Base-by-base conservation (phyloP, 2,888 invertebrate species). In the Dermolepida albohirtum region DNA sequence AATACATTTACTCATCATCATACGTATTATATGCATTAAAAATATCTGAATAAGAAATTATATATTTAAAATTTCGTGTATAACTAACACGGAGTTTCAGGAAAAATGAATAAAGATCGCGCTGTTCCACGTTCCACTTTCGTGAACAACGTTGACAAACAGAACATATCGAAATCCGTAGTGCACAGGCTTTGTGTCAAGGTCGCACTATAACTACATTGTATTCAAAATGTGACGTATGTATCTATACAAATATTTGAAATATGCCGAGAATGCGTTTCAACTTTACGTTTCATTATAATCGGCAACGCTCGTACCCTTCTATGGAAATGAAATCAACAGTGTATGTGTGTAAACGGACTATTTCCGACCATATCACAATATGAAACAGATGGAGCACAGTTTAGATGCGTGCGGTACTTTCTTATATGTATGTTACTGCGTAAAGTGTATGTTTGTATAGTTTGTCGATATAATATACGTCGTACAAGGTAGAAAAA, bases 211-310 rank as follows among this genome's bases (percentile, higher is more conserved):
- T 59, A 41, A 41, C 41, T 59, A 59, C 44, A 44, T 59, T 22
- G 44, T 44, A 29, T 8, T 59, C n/a, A 14, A 57, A 57, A 57
- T 57, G 57, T 29, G 43, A 27, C 43, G 22, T 29, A 14, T 14
- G 12, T 59, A 59, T 27, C 44, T 59, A 29, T 17, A 44, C 43
- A 44, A 34, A 44, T 14, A 59, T 59, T 44, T 16, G 29, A 59
- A 59, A 59, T 59, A 59, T 59, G 12, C 12, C 22, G 44, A 40
- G 44, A 44, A 59, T 59, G 27, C 27, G 44, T 59, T 44, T 59
- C 57, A 57, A 57, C 57, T 57, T 57, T 29, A 59, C 57, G 29
- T 44, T 59, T 59, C 44, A 59, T 59, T 59, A 54, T 44, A 59
- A 59, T 44, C 43, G 57, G 44, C 27, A 59, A 55, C 22, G 41